Base-by-base conservation (phyloP, 2,888 invertebrate species). In the Heteropelma amictum region DNA sequence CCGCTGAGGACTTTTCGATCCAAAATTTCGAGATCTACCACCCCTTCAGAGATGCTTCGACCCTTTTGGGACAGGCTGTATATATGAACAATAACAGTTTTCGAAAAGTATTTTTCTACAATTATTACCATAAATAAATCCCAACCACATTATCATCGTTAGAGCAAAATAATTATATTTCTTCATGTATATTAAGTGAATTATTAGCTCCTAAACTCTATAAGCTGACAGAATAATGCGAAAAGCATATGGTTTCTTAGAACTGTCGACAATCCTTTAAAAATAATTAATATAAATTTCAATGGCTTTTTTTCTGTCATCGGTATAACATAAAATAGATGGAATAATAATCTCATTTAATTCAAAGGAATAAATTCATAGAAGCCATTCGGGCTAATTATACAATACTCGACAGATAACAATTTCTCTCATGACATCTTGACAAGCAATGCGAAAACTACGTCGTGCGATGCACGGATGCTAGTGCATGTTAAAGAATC, bases 271-370 rank as follows among this genome's bases (percentile, higher is more conserved):
- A 21, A 19, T 54, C n/a, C 30, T 6, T 35, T 54, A 12, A 35
- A 21, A 51, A 30, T 51, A 30, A 21, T 35, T 54, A 21, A 54
- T 21, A 54, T 21, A 21, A 21, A 35, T 33, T 54, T 54, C 12
- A 51, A 23, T 42, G 14, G 49, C 19, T 17, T 45, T 35, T 7
- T 42, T 19, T 3, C n/a, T n/a, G 28, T 21, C 26, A 23, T 30
- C 53, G 10, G 35, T 23, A 26, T 33, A 61, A 71, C 60, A 71
- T 71, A 28, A 60, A 63, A 49, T 70, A 65, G 12, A 17, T 17
- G 38, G n/a, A 60, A 42, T 28, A 49, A 33, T 75, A 75, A 63
- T 72, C 56, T 61, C 61, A 67, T 65, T 75, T 42, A 56, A 75
- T 63, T 68, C 35, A 28, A 75, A 71, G 72, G 72, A 67, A 23